Evolutionary conservation across 2,797 vertebrate species (phyloP).

Genomic region (Sebastes dallii): DNA sequence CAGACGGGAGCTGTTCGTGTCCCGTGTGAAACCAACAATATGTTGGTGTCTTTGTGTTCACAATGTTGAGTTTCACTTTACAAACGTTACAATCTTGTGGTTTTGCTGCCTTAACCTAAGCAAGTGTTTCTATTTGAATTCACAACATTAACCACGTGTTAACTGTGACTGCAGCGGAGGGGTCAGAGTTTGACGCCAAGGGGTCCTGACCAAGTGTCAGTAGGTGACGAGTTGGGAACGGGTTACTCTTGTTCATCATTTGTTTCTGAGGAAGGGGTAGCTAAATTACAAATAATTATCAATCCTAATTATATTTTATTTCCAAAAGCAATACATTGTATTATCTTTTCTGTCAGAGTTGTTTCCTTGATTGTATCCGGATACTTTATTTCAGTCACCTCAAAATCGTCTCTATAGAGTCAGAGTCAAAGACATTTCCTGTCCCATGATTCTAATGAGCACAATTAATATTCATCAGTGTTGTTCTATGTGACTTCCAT

Average conservation of each 20-base stretch:
- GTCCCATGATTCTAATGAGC: neutral
- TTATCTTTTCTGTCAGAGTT: neutral
- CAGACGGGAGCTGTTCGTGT: too few species aligned
- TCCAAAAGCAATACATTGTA: neutral
- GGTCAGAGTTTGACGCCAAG: too few species aligned
- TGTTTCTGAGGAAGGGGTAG: neutral
- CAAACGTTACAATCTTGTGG: too few species aligned
- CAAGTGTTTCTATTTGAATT: too few species aligned
- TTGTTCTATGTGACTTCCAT: neutral
- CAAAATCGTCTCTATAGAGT: neutral
- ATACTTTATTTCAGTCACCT: neutral
- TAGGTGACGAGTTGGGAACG: too few species aligned
- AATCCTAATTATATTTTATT: neutral
- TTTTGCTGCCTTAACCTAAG: too few species aligned
- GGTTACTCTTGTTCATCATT: too few species aligned
- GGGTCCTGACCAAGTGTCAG: too few species aligned
- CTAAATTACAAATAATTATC: neutral
- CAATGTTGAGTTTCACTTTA: too few species aligned
- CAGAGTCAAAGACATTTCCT: neutral
- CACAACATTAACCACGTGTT: too few species aligned
- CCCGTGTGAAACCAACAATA: too few species aligned
- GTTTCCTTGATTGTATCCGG: neutral
- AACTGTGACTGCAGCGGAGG: fast-evolving
- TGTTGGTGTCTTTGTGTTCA: too few species aligned
- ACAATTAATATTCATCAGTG: neutral